Evolutionary conservation across 2,888 invertebrate genomes (phyloP).

Genomic region (Argyresthia goedartella): DNA sequence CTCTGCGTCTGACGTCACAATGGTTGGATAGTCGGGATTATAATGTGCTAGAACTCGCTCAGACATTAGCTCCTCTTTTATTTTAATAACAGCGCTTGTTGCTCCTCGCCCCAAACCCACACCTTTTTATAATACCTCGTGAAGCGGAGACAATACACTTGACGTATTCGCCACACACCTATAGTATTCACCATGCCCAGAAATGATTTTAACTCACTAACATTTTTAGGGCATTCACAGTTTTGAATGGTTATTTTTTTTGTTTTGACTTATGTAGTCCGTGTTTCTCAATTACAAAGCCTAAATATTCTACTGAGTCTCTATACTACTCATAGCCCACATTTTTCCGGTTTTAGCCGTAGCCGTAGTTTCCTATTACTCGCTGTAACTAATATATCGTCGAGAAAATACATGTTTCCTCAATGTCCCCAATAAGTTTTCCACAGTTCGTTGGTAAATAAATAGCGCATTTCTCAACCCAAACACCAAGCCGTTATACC

Average conservation of each 20-base stretch:
- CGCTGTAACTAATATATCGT: conserved; percentile 8
- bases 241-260: conserved; percentile 9
- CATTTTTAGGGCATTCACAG: conserved; percentile 6
- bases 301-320: conserved; percentile 7
- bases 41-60: background rate
- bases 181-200: conserved; percentile 10
- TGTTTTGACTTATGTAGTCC: conserved; percentile 7
- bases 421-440: conserved; percentile 9
- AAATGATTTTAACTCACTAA: conserved; percentile 8
- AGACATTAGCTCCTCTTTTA: conserved; percentile 3
- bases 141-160: conserved; percentile 6
- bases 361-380: conserved; percentile 2
- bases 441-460: conserved; percentile 23
- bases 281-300: conserved; percentile 6
- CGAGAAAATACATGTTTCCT: conserved; percentile 7
- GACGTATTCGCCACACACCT: conserved; percentile 5
- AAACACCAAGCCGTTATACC: conserved; percentile 14
- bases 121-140: too few relatives aligned
- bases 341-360: conserved; percentile 5
- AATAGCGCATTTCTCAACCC: conserved; percentile 20
- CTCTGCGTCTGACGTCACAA: conserved; percentile 6
- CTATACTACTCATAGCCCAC: conserved; percentile 7
- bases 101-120: conserved; percentile 6
- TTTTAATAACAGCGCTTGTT: conserved; percentile 1
- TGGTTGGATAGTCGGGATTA: background rate